A percentile compares a stretch with the other conserved stretches of the same genome.
phyloP scores from a whole-genome alignment of 2,113 vertebrate species.

The Chloropsis hardwickii region DNA sequence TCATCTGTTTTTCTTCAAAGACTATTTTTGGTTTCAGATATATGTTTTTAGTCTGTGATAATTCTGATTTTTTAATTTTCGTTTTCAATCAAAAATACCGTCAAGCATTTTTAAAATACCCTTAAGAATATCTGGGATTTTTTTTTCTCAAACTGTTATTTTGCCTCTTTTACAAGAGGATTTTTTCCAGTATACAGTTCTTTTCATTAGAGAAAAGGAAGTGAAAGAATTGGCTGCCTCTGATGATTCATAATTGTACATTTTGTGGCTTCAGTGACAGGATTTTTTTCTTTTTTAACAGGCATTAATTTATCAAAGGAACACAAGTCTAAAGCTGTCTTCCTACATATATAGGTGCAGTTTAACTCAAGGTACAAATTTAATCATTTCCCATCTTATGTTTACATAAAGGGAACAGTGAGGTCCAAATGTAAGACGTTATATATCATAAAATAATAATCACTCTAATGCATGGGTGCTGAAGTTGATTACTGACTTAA shows the following conservation, averaged over 20 bases:
- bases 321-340: constrained; percentile 17
- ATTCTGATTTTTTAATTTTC: not conserved
- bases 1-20: not conserved
- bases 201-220: not conserved
- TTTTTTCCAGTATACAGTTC: not conserved
- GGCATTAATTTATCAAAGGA: constrained; percentile 31
- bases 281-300: constrained; percentile 21
- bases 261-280: constrained; percentile 26
- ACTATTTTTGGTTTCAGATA: not conserved
- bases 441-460: constrained; percentile 56
- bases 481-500: constrained; percentile 46
- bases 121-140: not conserved
- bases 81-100: not conserved
- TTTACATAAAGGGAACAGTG: constrained; percentile 35
- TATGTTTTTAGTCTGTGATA: not conserved
- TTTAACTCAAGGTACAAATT: constrained; percentile 4
- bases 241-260: constrained; percentile 40
- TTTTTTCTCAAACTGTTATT: not conserved
- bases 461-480: constrained; percentile 42
- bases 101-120: not conserved
- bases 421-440: not conserved
- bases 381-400: not conserved
- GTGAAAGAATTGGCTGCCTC: not conserved
- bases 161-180: not conserved
- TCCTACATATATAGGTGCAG: not conserved